Percentiles rank a stretch among this genome's conserved stretches.
phyloP scores from a whole-genome alignment of 2,888 invertebrate genomes.

The Petrophora chlorosata region DNA sequence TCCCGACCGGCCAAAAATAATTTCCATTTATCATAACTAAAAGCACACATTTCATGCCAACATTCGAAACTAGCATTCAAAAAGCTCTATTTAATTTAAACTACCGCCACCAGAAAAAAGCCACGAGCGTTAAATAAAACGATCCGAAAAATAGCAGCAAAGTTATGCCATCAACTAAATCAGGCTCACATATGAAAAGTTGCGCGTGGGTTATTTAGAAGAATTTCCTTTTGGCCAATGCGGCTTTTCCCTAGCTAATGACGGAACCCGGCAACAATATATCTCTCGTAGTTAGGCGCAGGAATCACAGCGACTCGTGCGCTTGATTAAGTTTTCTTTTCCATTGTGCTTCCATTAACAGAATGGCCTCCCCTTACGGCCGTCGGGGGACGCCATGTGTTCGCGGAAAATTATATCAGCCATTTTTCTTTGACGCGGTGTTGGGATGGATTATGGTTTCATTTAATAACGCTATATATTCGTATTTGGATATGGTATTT shows the following conservation, averaged over 20 bases:
- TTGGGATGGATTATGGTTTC: constrained; percentile 24
- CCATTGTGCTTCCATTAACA: constrained; percentile 80
- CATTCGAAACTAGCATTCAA: constrained; percentile 11
- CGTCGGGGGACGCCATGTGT: constrained; percentile 69
- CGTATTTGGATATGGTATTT: too few relatives aligned
- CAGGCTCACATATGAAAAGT: constrained; percentile 68
- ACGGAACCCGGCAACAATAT: constrained; percentile 72
- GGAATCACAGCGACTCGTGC: constrained; percentile 78
- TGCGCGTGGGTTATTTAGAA: constrained; percentile 64
- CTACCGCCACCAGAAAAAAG: constrained; percentile 11
- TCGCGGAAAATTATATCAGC: constrained; percentile 72
- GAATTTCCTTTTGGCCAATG: constrained; percentile 63
- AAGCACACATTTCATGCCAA: background rate
- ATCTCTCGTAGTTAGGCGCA: constrained; percentile 79
- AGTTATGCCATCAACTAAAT: constrained; percentile 59
- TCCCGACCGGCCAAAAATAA: too few relatives aligned
- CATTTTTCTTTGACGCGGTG: constrained; percentile 59
- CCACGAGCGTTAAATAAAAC: constrained; percentile 38
- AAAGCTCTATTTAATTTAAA: constrained; percentile 10
- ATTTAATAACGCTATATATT: too few relatives aligned
- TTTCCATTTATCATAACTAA: background rate
- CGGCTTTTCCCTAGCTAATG: constrained; percentile 69
- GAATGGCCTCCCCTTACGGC: constrained; percentile 70
- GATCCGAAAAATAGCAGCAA: constrained; percentile 44
- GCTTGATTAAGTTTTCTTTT: constrained; percentile 81